These are phyloP conservation scores for Mormyrus proboscirostris DNA, from an alignment of 2,797 vertebrate species.

Conservation along the genomic window DNA sequence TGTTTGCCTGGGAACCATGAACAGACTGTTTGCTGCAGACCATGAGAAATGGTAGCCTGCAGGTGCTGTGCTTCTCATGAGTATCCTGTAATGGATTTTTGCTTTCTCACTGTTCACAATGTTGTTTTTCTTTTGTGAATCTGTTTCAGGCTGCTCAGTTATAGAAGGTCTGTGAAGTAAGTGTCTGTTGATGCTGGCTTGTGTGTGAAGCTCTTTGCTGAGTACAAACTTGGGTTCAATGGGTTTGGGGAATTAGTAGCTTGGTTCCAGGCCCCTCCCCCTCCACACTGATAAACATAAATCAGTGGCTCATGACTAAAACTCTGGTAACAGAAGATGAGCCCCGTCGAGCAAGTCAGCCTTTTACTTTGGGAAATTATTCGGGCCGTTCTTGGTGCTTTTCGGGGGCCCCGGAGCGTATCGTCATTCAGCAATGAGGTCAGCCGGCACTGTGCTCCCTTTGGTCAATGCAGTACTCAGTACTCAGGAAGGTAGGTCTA, in stretches of 20 bases:
- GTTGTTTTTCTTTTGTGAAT: slow-evolving; percentile 51
- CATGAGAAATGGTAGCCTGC: not conserved
- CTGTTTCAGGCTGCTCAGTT: slow-evolving; percentile 97
- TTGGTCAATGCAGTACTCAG: slow-evolving; percentile 18
- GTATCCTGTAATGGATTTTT: not conserved
- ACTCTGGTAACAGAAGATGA: slow-evolving; percentile 88
- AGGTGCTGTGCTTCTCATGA: not conserved
- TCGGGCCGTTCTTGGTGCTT: slow-evolving; percentile 69
- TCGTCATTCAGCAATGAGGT: slow-evolving; percentile 87
- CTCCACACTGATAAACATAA: slow-evolving; percentile 68
- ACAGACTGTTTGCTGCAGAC: not conserved
- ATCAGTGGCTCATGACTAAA: slow-evolving; percentile 95
- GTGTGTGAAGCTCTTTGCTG: not conserved
- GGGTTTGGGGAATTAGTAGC: slow-evolving; percentile 17
- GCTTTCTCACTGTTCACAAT: not conserved
- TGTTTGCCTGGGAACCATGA: not conserved
- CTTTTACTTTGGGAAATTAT: slow-evolving; percentile 77
- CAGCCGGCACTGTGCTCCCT: slow-evolving; percentile 63
- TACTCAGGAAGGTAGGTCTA: not conserved
- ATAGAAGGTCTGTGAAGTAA: slow-evolving; percentile 99
- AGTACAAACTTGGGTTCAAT: not conserved
- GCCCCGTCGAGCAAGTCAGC: slow-evolving; percentile 74
- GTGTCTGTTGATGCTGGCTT: slow-evolving; percentile 38
- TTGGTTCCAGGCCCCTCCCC: not conserved
- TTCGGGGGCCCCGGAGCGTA: slow-evolving; percentile 72